A percentile compares a stretch with the other conserved stretches of the same genome.
Evolutionary conservation across 1,140 invertebrate genomes (phyloP).

Genomic region (Lepidotrigona ventralis): DNA sequence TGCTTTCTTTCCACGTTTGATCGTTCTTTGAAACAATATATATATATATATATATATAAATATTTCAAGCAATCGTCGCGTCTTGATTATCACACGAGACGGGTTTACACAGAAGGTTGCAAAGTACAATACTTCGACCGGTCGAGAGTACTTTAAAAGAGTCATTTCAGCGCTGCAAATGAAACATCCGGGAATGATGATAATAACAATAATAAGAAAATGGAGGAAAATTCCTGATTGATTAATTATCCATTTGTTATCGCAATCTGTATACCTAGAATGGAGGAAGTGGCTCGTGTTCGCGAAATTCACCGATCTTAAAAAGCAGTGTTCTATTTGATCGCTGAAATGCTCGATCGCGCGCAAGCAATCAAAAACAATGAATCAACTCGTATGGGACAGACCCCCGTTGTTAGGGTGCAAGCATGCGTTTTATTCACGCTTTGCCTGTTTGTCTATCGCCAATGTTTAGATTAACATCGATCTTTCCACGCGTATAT

Average conservation of each 20-base stretch:
- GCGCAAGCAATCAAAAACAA: slow-evolving; percentile 57
- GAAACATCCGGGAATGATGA: not conserved
- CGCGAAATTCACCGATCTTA: not conserved
- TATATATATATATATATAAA: not conserved
- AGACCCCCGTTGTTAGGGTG: slow-evolving; percentile 38
- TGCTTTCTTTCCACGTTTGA: not conserved
- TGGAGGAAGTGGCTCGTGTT: not conserved
- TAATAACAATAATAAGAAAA: too few relatives aligned
- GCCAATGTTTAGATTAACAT: not conserved
- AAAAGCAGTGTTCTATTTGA: slow-evolving; percentile 23
- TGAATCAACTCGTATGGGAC: slow-evolving; percentile 34
- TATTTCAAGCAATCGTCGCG: too few relatives aligned
- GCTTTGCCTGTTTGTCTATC: slow-evolving; percentile 14
- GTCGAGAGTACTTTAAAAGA: slow-evolving; percentile 39
- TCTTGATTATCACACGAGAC: slow-evolving; percentile 44
- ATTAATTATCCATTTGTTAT: not conserved
- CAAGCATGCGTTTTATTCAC: slow-evolving; percentile 32
- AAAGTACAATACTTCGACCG: slow-evolving; percentile 32
- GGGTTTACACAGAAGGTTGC: not conserved
- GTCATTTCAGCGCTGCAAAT: slow-evolving; percentile 28
- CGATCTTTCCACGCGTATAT: not conserved
- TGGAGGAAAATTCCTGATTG: not conserved
- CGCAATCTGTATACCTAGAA: not conserved
- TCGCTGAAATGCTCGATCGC: slow-evolving; percentile 50
- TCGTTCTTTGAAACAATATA: not conserved